These are phyloP conservation scores for Phyto melanocephala DNA, from an alignment of 2,888 invertebrate genomes.

Conservation along the genomic window DNA sequence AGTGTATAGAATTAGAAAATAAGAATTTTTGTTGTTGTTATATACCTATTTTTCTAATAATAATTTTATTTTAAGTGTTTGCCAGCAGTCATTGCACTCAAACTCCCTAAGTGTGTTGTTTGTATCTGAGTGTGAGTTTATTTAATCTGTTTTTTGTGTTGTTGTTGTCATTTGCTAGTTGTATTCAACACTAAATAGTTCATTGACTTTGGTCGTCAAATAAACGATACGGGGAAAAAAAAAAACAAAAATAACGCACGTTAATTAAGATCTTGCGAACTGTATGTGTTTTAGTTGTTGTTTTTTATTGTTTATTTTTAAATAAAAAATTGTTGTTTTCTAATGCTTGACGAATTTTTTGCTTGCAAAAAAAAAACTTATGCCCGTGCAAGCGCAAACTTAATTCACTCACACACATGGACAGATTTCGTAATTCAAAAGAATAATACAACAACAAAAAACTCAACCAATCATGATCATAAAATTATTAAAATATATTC, in stretches of 20 bases:
- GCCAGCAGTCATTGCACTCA: conserved; percentile 59
- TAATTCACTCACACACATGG: not conserved
- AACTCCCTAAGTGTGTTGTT: not conserved
- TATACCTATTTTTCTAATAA: conserved; percentile 23
- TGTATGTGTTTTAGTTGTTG: conserved; percentile 31
- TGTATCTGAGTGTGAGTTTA: conserved; percentile 21
- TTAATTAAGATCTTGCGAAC: conserved; percentile 39
- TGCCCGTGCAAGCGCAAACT: not conserved
- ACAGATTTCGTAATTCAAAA: not conserved
- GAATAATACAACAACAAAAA: not conserved
- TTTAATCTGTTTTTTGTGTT: conserved; percentile 32
- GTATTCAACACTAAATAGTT: conserved; percentile 46
- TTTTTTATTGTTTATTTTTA: conserved; percentile 22
- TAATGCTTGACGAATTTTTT: conserved; percentile 16
- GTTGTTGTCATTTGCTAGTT: conserved; percentile 21
- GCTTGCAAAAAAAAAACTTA: conserved; percentile 39
- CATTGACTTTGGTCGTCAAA: conserved; percentile 50
- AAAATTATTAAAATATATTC: not conserved
- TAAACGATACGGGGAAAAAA: conserved; percentile 24
- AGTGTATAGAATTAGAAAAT: conserved; percentile 33
- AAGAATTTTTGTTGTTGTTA: not conserved
- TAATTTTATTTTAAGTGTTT: conserved; percentile 15
- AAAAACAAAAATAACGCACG: conserved; percentile 59
- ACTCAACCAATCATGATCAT: conserved; percentile 25
- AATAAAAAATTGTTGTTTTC: conserved; percentile 23